Evolutionary conservation across 2,113 vertebrate genomes (phyloP), one percentile per base, ranked within the genome.

Genomic region (Myotis yumanensis): DNA sequence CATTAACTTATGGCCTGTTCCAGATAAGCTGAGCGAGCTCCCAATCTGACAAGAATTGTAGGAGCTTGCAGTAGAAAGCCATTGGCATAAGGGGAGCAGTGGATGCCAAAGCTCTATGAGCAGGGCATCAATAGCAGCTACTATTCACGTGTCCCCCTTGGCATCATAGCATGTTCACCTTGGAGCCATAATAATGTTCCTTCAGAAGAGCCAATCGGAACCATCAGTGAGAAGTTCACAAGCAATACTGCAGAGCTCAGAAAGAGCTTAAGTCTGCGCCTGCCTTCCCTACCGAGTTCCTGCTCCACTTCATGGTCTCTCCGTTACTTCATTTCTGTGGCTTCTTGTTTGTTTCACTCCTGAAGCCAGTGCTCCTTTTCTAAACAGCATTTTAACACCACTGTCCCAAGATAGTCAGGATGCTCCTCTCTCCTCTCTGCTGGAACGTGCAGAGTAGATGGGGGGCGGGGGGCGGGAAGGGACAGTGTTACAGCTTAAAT

Each of bases 351-450:
- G 18, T 83, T 92, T 82, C 32, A 28, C 17, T 86, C 46, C 52
- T 94, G 57, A 95, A 77, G 86, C 51, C 22, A 57, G 9, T 6
- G 10, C 11, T 88, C 59, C 62, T 30, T 91, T 96, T 89, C 86
- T 90, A 86, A 91, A 73, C 69, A 51, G 32, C 48, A 79, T 96
- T 93, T 95, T 73, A 93, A 86, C 64, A 90, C 82, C 46, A 48
- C n/a, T 43, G 57, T 86, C 86, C 40, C 77, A 32, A 57, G 77
- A 73, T 16, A 92, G 69, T 51, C 72, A 25, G 68, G 54, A 11
- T n/a, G 54, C 57, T 71, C 62, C 30, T 54, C 32, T 93, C 57
- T 71, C 62, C 30, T 54, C 32, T 95, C 66, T 89, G 43, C 77
- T 46, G 68, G 40, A 83, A 89, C 8, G 25, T 6, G 6, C 43